These are phyloP conservation scores for Enteromius anoplus DNA, from an alignment of 2,797 vertebrate genomes.

Conservation along the genomic window DNA sequence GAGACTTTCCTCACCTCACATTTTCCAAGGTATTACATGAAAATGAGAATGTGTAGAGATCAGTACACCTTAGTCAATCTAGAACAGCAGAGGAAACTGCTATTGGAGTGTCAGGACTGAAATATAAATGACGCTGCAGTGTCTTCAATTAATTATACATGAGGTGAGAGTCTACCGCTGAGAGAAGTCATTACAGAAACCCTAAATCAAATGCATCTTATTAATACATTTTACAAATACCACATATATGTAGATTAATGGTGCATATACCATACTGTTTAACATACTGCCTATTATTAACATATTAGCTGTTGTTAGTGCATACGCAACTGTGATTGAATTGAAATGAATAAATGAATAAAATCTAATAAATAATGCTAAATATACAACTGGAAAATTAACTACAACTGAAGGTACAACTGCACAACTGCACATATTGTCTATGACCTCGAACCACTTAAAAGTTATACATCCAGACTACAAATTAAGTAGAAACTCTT, in stretches of 20 bases:
- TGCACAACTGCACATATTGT: too few species aligned
- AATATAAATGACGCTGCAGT: conserved; percentile 50
- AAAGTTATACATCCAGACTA: background rate
- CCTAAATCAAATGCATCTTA: background rate
- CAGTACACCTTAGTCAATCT: conserved; percentile 12
- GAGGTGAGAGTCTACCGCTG: conserved; percentile 27
- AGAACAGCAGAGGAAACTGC: conserved; percentile 30
- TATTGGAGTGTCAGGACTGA: conserved; percentile 45
- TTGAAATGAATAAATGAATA: background rate
- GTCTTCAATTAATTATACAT: conserved; percentile 53
- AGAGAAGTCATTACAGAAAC: conserved; percentile 36
- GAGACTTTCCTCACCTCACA: background rate
- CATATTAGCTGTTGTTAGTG: too few species aligned
- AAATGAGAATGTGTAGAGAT: conserved; percentile 1
- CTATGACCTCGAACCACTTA: background rate
- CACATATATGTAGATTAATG: background rate
- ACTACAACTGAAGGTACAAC: background rate
- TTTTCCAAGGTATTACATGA: background rate
- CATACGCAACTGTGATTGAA: background rate
- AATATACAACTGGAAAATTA: background rate
- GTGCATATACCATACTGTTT: background rate
- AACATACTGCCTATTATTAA: too few species aligned
- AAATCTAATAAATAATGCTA: background rate
- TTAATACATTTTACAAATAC: background rate
- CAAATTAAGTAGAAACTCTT: background rate